Evolutionary conservation across 2,113 vertebrate genomes (phyloP).

Genomic region (Sisor rabdophorus): DNA sequence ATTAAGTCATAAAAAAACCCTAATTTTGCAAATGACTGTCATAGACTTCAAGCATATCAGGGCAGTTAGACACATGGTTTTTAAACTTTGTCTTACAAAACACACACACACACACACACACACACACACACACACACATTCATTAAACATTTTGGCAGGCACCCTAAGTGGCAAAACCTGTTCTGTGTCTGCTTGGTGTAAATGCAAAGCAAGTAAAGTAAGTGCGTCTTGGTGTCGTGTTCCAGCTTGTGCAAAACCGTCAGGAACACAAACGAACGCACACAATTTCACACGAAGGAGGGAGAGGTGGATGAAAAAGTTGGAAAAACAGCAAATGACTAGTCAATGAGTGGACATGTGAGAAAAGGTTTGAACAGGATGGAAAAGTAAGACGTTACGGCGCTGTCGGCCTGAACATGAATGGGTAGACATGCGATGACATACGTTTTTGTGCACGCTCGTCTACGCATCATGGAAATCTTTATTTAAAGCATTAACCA

Average conservation of each 20-base stretch:
- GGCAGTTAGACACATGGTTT: conserved; percentile 22
- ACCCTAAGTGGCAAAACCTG: conserved; percentile 58
- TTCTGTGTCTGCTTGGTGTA: conserved; percentile 56
- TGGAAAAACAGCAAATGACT: conserved; percentile 13
- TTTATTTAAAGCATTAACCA: conserved; percentile 9
- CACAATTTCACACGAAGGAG: conserved; percentile 64
- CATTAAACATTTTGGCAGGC: neutral
- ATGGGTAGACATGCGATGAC: neutral
- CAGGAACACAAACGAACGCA: conserved; percentile 42
- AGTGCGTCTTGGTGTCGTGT: conserved; percentile 66
- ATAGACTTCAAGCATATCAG: conserved; percentile 10
- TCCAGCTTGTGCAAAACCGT: conserved; percentile 63
- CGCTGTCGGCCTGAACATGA: neutral
- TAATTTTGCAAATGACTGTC: conserved; percentile 27
- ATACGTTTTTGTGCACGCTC: conserved; percentile 1
- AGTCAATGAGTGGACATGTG: neutral
- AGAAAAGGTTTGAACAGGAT: neutral
- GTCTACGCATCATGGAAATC: conserved; percentile 31
- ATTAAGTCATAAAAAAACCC: conserved; percentile 34
- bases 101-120: conserved; percentile 38
- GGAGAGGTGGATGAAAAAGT: conserved; percentile 21
- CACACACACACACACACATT: conserved; percentile 33
- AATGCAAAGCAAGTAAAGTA: conserved; percentile 68
- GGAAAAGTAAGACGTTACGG: neutral
- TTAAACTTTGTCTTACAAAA: conserved; percentile 21